Percentiles rank a stretch among this genome's conserved stretches.
These are phyloP conservation scores for Idaea aversata DNA, from an alignment of 2,888 invertebrate species.

Conservation along the genomic window DNA sequence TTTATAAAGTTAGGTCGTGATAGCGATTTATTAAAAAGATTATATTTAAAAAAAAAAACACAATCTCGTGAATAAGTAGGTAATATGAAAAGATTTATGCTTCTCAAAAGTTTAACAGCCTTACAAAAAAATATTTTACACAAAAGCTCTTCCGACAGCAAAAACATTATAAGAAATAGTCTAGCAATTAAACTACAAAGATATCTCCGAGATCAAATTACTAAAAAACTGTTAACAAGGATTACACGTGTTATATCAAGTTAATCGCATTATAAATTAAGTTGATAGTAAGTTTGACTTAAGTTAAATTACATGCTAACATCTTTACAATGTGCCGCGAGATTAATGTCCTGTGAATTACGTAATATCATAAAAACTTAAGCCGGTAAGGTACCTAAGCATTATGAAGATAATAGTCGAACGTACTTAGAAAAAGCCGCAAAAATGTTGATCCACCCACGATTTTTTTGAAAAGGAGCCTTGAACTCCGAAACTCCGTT, in stretches of 20 bases:
- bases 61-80: not conserved
- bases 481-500: too few relatives aligned
- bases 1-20: not conserved
- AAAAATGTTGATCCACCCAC: too few relatives aligned
- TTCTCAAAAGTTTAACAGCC: not conserved
- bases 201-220: not conserved
- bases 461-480: too few relatives aligned
- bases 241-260: not conserved
- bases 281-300: not conserved
- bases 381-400: not conserved
- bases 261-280: not conserved
- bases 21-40: not conserved
- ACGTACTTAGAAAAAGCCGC: too few relatives aligned
- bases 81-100: not conserved
- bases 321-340: not conserved
- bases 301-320: not conserved
- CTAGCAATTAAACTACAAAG: not conserved
- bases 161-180: not conserved
- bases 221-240: not conserved
- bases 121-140: not conserved
- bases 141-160: not conserved
- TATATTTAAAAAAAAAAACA: not conserved
- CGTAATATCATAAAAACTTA: not conserved
- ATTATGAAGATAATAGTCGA: not conserved
- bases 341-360: not conserved